Conservation (phyloP, 1,140 invertebrate species). For the Heliconius eleuchia region DNA sequence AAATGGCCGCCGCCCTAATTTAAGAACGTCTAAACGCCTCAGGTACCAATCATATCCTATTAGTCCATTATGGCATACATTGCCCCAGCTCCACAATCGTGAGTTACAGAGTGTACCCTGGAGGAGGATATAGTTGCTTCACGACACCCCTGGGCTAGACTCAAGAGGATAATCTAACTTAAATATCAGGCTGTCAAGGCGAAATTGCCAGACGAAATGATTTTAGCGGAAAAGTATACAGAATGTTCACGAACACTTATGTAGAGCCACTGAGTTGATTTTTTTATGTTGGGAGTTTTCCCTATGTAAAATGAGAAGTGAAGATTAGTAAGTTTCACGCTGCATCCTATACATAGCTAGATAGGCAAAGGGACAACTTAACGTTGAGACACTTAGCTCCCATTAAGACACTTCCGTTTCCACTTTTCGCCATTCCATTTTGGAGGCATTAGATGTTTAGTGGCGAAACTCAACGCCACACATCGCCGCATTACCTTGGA, state of each 20-base stretch:
- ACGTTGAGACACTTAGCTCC: too few species aligned
- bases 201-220: neutral
- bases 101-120: slow-evolving; percentile 23
- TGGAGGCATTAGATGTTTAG: too few species aligned
- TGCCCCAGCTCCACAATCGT: slow-evolving; percentile 32
- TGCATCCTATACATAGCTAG: too few species aligned
- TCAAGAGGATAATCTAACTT: slow-evolving; percentile 26
- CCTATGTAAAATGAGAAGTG: too few species aligned
- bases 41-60: slow-evolving; percentile 41
- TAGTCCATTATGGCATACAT: slow-evolving; percentile 38
- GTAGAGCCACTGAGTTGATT: neutral
- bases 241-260: neutral
- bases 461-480: too few species aligned
- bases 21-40: slow-evolving; percentile 20
- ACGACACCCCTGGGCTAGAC: slow-evolving; percentile 46
- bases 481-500: too few species aligned
- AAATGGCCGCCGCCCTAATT: slow-evolving; percentile 20
- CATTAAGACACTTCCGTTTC: too few species aligned
- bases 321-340: too few species aligned
- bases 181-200: slow-evolving; percentile 14
- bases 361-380: too few species aligned
- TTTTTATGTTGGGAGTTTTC: too few species aligned
- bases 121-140: slow-evolving; percentile 46
- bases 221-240: neutral
- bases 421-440: too few species aligned